phyloP scores from a whole-genome alignment of 1,140 invertebrate genomes.

The Drosophila saltans region DNA sequence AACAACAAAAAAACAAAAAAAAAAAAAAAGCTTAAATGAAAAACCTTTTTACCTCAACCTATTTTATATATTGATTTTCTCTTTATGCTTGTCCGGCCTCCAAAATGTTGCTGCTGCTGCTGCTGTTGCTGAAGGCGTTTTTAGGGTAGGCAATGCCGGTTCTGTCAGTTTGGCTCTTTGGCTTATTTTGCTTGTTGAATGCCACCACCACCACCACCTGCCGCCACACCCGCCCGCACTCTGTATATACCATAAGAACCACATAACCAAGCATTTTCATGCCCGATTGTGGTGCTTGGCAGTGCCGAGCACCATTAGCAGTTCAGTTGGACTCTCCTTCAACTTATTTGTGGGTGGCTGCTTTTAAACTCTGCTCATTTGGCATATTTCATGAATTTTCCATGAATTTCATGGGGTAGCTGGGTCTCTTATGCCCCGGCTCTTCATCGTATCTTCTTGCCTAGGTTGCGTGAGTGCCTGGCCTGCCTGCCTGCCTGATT shows the following conservation, averaged over 20 bases:
- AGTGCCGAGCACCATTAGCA: conserved; percentile 53
- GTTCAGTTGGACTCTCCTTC: conserved; percentile 46
- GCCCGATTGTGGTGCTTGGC: conserved; percentile 32
- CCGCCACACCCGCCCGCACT: conserved; percentile 12
- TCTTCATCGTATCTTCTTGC: background rate
- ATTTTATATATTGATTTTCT: conserved; percentile 69
- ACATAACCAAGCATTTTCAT: conserved; percentile 24
- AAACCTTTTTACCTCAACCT: conserved; percentile 63
- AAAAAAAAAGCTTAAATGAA: conserved; percentile 6
- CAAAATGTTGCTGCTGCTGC: conserved; percentile 39
- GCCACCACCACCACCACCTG: conserved; percentile 18
- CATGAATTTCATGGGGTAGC: conserved; percentile 21
- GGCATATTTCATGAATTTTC: conserved; percentile 45
- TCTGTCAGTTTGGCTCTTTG: conserved; percentile 21
- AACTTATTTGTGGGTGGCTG: conserved; percentile 37
- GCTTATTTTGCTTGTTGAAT: conserved; percentile 70
- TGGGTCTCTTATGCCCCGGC: background rate
- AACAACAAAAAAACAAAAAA: background rate
- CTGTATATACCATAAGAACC: background rate
- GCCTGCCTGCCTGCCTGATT: too few species aligned
- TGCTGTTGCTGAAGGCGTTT: conserved; percentile 40
- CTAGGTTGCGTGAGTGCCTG: background rate
- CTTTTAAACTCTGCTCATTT: conserved; percentile 30
- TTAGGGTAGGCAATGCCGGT: conserved; percentile 15
- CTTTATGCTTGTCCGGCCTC: conserved; percentile 45